These are phyloP conservation scores for Aegotheles bennettii DNA, from an alignment of 2,113 vertebrate species.

Conservation along the genomic window DNA sequence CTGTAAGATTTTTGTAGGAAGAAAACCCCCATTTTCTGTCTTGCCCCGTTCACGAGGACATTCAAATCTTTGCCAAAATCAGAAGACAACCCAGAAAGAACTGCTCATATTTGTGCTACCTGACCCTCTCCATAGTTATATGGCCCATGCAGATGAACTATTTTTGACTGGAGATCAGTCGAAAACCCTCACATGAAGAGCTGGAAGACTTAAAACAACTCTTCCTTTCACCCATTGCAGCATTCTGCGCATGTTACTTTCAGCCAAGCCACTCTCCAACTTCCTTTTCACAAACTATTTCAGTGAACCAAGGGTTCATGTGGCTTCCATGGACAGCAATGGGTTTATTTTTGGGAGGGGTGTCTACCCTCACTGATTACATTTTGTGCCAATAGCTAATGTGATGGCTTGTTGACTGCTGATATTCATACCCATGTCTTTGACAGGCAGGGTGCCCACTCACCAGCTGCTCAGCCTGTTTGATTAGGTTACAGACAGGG, in stretches of 20 bases:
- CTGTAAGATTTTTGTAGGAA: background rate
- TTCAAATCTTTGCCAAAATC: background rate
- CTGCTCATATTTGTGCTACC: background rate
- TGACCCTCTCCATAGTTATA: background rate
- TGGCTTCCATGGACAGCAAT: constrained; percentile 11
- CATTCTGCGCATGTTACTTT: background rate
- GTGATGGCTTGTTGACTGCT: constrained; percentile 61
- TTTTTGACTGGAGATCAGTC: background rate
- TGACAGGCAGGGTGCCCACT: constrained; percentile 61
- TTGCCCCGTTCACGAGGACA: background rate
- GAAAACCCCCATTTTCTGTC: background rate
- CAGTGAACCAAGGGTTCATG: background rate
- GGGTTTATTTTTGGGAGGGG: constrained; percentile 45
- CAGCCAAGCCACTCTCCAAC: background rate
- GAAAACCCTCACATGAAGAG: background rate
- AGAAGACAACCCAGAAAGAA: background rate
- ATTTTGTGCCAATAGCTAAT: constrained; percentile 32
- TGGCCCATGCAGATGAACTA: background rate
- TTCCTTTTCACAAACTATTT: background rate
- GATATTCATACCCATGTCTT: constrained; percentile 54
- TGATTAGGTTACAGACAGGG: constrained; percentile 54
- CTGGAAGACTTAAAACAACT: background rate
- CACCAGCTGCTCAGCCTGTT: constrained; percentile 61
- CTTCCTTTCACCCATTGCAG: background rate
- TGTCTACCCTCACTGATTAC: background rate